Base-by-base conservation (phyloP, 1,140 invertebrate species). In the Scaptomyza montana region DNA sequence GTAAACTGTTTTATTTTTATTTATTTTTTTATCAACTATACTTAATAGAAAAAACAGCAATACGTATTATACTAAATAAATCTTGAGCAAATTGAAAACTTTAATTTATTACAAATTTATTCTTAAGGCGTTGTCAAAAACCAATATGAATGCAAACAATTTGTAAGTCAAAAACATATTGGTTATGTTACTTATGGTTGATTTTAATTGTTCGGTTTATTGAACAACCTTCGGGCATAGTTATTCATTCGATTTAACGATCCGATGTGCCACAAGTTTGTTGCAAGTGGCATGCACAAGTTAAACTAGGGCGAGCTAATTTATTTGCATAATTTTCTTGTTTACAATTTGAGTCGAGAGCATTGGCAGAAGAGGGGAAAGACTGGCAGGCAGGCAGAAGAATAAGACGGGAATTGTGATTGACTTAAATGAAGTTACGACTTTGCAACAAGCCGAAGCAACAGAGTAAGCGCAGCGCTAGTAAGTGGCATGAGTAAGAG, bases 351-450 rank as follows among this genome's bases (percentile, higher is more conserved):
- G 73, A 55, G 73, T 51, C 51, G 69, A 46, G 25, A 41, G 68
- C 28, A 13, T 61, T 21, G 50, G 21, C 21, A 25, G 43, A 65
- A 61, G 47, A 77, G 49, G 69, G 30, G 5, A 33, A 33, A 33
- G 30, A 0, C 30, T 25, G 50, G 19, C 39, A 19, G 28, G 66
- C 25, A 36, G 33, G 33, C 2, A 36, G 33, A 36, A 36, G 33
- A 36, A 8, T 36, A 60, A 63, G 64, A 50, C 39, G 39, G 39
- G 60, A 67, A 55, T 76, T 74, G 67, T 82, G 81, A 90, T 89
- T 89, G 86, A 89, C 86, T 81, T 77, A 90, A 89, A 89, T 90
- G 86, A 89, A 89, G 86, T 89, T 89, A 90, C 86, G 85, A 90
- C 71, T 86, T 86, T 81, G 87, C 78, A 65, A 67, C 53, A 63